phyloP scores from a whole-genome alignment of 2,113 vertebrate species.

The Rhinopomastus cyanomelas region DNA sequence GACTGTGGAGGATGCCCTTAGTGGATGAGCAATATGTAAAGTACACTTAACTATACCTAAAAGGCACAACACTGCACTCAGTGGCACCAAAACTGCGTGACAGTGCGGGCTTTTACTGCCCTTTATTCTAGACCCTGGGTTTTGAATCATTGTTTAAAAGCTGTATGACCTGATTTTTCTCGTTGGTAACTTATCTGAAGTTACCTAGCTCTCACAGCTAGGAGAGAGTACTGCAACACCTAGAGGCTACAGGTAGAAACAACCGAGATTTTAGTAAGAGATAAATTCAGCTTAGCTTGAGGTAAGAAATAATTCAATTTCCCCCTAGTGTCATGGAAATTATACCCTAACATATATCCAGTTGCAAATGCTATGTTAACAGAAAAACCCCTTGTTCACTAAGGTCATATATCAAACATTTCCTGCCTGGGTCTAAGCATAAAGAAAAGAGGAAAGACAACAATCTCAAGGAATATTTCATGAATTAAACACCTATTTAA shows the following conservation, averaged over 20 bases:
- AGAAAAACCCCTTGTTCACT: not conserved
- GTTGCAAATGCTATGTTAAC: not conserved
- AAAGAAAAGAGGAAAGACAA: not conserved
- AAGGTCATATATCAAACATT: not conserved
- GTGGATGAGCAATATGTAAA: not conserved
- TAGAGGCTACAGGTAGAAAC: conserved; percentile 1
- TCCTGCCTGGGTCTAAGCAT: not conserved
- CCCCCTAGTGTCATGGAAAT: conserved; percentile 23
- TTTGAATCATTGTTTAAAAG: conserved; percentile 25
- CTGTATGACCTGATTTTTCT: not conserved
- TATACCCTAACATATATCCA: not conserved
- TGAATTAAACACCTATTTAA: not conserved
- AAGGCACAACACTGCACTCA: not conserved
- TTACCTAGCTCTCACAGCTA: not conserved
- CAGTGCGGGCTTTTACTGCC: not conserved
- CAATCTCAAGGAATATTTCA: not conserved
- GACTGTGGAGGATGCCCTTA: not conserved
- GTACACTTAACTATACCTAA: not conserved
- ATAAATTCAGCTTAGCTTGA: conserved; percentile 24
- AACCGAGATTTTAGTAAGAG: not conserved
- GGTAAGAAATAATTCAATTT: conserved; percentile 29
- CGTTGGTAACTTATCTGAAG: not conserved
- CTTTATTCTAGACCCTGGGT: not conserved
- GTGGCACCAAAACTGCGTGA: not conserved
- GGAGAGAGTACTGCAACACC: not conserved